Percentiles rank a stretch among this genome's conserved stretches.
Conservation (phyloP, 2,113 vertebrate genomes). For the Sialia sialis region DNA sequence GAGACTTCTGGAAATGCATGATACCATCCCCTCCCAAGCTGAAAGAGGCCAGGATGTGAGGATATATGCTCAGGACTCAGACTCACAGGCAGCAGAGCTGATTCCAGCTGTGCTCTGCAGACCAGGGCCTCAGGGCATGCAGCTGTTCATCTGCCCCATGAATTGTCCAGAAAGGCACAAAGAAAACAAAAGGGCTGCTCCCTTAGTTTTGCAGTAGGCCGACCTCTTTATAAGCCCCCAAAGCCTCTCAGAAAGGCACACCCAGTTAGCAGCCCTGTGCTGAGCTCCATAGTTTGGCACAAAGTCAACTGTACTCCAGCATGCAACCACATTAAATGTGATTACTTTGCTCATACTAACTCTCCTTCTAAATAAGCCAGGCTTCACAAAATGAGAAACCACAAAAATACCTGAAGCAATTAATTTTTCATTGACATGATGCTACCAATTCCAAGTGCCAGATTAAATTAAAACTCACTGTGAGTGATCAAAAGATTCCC, state of each 20-base stretch:
- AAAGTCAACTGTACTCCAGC: background rate
- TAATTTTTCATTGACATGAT: conserved; percentile 25
- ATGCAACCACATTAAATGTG: background rate
- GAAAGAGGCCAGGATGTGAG: background rate
- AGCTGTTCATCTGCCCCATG: fast-evolving
- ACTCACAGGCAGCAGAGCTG: background rate
- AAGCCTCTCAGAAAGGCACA: background rate
- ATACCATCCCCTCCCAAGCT: fast-evolving
- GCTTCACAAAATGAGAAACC: conserved; percentile 9
- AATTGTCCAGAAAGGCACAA: background rate
- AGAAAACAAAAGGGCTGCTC: background rate
- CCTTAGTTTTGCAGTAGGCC: background rate
- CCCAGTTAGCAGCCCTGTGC: background rate
- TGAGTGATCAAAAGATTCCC: conserved; percentile 33
- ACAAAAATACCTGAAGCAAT: conserved; percentile 42
- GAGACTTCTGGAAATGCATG: background rate
- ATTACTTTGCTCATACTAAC: background rate
- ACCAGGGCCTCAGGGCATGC: background rate
- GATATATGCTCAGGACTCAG: background rate
- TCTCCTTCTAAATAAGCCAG: background rate
- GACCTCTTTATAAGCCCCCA: background rate
- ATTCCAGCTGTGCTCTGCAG: background rate
- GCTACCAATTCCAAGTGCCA: conserved; percentile 12
- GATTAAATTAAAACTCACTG: conserved; percentile 41
- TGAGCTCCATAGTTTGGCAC: background rate